phyloP scores from a whole-genome alignment of 2,888 invertebrate genomes.

The Nephrotoma guestfalica region DNA sequence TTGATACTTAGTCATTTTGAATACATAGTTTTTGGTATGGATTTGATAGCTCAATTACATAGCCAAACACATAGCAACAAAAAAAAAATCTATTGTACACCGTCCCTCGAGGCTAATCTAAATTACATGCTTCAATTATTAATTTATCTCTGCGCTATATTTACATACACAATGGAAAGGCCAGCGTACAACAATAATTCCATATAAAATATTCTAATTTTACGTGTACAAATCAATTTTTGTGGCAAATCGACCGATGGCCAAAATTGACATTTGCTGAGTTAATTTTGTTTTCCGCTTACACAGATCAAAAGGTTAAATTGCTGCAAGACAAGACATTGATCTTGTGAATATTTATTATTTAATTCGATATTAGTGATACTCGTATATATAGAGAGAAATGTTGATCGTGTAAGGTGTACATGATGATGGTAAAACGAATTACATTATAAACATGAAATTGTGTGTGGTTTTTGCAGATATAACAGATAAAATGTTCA shows the following conservation, averaged over 20 bases:
- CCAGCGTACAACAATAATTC: no score
- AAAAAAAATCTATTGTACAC: no score
- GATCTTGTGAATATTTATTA: not conserved
- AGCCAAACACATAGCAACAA: no score
- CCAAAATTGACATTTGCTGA: not conserved
- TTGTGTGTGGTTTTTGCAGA: not conserved
- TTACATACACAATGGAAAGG: no score
- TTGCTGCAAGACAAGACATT: not conserved
- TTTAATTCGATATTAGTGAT: not conserved
- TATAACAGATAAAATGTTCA: not conserved
- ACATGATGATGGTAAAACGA: not conserved
- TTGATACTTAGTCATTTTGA: no score
- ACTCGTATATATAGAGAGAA: no score
- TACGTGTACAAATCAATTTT: not conserved
- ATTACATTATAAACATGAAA: not conserved
- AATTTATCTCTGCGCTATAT: no score
- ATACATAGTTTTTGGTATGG: no score
- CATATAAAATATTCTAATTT: not conserved
- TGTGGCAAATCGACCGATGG: not conserved
- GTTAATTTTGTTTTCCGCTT: not conserved
- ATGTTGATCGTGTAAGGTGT: not conserved
- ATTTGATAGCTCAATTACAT: no score
- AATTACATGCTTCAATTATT: no score
- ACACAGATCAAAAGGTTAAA: not conserved
- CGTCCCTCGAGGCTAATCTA: no score